A percentile compares a stretch with the other conserved stretches of the same genome.
phyloP scores from a whole-genome alignment of 2,888 invertebrate genomes.

The Catonia carolina region DNA sequence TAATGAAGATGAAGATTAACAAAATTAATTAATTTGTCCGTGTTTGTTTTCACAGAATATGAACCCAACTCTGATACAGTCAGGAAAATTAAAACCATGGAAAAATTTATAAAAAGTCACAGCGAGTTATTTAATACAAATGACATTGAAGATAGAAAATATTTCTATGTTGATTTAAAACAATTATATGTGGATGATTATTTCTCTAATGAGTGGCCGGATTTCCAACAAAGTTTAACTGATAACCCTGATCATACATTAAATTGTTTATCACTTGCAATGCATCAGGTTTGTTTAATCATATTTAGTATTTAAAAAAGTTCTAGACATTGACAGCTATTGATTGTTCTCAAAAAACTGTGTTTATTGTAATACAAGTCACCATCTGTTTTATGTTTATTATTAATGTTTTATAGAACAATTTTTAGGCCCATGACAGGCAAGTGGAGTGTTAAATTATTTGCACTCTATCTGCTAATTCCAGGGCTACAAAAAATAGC shows the following conservation, averaged over 20 bases:
- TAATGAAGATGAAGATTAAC: too few relatives aligned
- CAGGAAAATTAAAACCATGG: slow-evolving; percentile 48
- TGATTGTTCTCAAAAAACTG: too few relatives aligned
- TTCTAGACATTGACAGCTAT: too few relatives aligned
- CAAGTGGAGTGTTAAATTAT: too few relatives aligned
- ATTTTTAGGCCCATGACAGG: too few relatives aligned
- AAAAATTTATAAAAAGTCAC: slow-evolving; percentile 50
- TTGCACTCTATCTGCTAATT: too few relatives aligned
- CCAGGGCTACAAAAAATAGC: too few relatives aligned
- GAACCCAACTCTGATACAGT: slow-evolving; percentile 46
- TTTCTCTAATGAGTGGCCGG: slow-evolving; percentile 54
- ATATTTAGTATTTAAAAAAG: too few relatives aligned
- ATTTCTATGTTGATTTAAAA: slow-evolving; percentile 54
- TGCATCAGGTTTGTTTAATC: slow-evolving; percentile 59
- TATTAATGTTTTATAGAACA: slow-evolving; percentile 40
- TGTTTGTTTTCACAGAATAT: slow-evolving; percentile 44
- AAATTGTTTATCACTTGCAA: slow-evolving; percentile 65
- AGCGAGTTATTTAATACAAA: slow-evolving; percentile 47
- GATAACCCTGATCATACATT: slow-evolving; percentile 61
- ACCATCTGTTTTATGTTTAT: neutral
- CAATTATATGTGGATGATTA: slow-evolving; percentile 48
- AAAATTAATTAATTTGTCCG: too few relatives aligned
- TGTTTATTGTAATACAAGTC: too few relatives aligned
- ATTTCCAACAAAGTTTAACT: slow-evolving; percentile 57
- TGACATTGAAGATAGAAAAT: slow-evolving; percentile 52